Evolutionary conservation across 2,888 invertebrate genomes (phyloP).

Genomic region (Sabellastarte sp.): DNA sequence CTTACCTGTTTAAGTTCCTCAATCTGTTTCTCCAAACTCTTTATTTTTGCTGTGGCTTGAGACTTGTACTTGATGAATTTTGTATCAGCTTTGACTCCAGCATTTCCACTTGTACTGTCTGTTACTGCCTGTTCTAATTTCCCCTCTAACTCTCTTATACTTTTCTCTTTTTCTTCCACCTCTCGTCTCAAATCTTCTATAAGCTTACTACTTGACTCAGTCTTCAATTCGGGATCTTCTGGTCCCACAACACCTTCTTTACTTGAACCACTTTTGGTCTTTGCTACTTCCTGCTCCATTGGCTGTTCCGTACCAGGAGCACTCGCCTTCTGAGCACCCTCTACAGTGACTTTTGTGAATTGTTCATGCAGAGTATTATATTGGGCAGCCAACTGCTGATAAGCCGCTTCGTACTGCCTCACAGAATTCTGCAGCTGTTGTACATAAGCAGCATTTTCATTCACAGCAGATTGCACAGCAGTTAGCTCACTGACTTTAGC

Average conservation of each 20-base stretch:
- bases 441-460: slow-evolving; percentile 61
- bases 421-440: slow-evolving; percentile 51
- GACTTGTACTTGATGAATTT: slow-evolving; percentile 54
- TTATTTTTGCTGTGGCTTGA: slow-evolving; percentile 51
- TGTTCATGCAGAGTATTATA: slow-evolving; percentile 45
- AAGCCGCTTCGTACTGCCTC: slow-evolving; percentile 36
- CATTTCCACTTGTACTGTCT: slow-evolving; percentile 7
- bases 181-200: slow-evolving; percentile 3
- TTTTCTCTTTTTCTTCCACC: not conserved
- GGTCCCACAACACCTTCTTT: too few relatives aligned
- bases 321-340: not conserved
- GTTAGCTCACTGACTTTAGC: slow-evolving; percentile 61
- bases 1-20: slow-evolving; percentile 63
- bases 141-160: slow-evolving; percentile 4
- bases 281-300: not conserved
- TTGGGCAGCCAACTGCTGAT: slow-evolving; percentile 28
- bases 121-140: not conserved
- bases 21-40: slow-evolving; percentile 57
- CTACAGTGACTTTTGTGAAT: slow-evolving; percentile 21
- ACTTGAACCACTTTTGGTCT: slow-evolving; percentile 13
- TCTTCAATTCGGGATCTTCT: slow-evolving; percentile 10
- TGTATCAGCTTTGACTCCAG: slow-evolving; percentile 26
- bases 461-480: slow-evolving; percentile 27
- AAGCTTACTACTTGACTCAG: not conserved
- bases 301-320: not conserved